Conservation (phyloP, 2,797 vertebrate genomes). For the Macroramphosus scolopax region DNA sequence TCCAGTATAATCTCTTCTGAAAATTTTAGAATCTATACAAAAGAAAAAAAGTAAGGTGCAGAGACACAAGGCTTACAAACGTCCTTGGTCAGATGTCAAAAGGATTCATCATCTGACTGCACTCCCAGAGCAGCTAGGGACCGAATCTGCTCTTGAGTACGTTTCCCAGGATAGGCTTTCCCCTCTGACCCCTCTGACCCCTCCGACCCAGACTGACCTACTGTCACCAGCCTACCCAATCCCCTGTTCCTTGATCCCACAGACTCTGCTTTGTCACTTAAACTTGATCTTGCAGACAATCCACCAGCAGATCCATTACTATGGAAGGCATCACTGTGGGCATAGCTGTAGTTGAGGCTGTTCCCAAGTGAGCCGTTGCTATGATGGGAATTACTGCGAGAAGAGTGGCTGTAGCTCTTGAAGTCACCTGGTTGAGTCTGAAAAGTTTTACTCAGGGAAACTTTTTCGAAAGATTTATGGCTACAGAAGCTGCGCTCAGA, state of each 20-base stretch:
- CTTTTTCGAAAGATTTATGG: constrained; percentile 43
- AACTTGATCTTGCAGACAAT: constrained; percentile 41
- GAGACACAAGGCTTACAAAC: too few species aligned
- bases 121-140: constrained; percentile 25
- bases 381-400: constrained; percentile 23
- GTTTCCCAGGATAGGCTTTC: constrained; percentile 14
- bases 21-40: too few species aligned
- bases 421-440: constrained; percentile 13
- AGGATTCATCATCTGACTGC: constrained; percentile 43
- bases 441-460: constrained; percentile 41
- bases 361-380: constrained; percentile 47
- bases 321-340: constrained; percentile 28
- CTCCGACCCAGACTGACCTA: constrained; percentile 37
- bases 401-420: constrained; percentile 34
- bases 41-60: too few species aligned
- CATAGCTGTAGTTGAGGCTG: constrained; percentile 36
- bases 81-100: constrained; percentile 27
- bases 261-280: constrained; percentile 55
- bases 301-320: constrained; percentile 34
- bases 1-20: too few species aligned
- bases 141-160: constrained; percentile 35
- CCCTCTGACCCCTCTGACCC: constrained; percentile 35
- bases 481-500: constrained; percentile 49
- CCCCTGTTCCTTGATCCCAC: constrained; percentile 29
- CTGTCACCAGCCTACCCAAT: constrained; percentile 11